Conservation (phyloP, 2,113 vertebrate genomes). For the Tetraodon nigroviridis region DNA sequence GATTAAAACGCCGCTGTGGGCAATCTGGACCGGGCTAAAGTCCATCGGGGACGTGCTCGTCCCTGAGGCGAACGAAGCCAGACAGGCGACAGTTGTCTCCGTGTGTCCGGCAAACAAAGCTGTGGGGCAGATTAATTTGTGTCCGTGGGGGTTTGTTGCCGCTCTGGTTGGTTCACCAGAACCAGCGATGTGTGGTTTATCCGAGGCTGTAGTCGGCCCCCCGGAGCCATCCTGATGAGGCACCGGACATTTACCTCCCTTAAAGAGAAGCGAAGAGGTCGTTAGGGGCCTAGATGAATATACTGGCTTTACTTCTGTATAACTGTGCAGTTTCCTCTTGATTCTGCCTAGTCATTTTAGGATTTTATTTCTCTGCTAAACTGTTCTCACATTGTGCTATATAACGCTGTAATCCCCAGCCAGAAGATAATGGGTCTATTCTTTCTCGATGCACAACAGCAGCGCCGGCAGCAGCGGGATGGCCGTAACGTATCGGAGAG, state of each 20-base stretch:
- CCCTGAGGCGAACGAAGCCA: conserved; percentile 5
- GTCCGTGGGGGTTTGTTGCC: conserved; percentile 19
- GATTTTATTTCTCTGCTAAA: not conserved
- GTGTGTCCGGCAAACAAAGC: conserved; percentile 18
- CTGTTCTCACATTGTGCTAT: not conserved
- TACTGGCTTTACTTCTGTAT: no score
- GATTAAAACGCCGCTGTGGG: conserved; percentile 1
- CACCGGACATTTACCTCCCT: not conserved
- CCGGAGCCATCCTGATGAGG: not conserved
- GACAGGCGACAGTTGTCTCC: conserved; percentile 21
- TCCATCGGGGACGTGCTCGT: conserved; percentile 2
- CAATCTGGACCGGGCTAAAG: not conserved
- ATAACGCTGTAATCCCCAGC: not conserved
- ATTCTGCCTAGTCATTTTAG: not conserved
- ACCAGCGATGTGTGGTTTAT: conserved; percentile 24
- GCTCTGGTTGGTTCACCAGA: conserved; percentile 16
- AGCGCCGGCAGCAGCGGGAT: conserved; percentile 9
- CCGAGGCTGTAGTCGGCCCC: not conserved
- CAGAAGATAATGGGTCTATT: not conserved
- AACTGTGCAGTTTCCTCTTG: no score
- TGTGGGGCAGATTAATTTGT: conserved; percentile 1
- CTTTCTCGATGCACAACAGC: not conserved
- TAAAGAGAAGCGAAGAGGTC: no score
- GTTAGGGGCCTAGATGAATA: no score
- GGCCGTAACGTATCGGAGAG: conserved; percentile 13